Conservation (phyloP, 2,888 invertebrate genomes). For the Luperina testacea region DNA sequence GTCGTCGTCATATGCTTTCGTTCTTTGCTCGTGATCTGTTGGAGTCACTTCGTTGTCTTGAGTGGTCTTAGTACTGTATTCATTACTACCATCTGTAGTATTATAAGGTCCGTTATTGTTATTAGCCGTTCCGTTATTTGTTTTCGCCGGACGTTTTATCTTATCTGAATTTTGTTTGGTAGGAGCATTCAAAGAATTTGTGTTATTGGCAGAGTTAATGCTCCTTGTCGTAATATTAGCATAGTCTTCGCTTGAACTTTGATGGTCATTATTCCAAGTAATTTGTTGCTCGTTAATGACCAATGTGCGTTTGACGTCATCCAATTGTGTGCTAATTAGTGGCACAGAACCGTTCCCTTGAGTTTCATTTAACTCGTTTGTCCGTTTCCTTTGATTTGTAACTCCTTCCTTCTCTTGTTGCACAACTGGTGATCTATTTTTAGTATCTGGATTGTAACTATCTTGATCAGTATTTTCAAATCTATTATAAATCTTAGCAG, state of each 20-base stretch:
- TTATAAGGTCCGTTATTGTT: slow-evolving; percentile 1
- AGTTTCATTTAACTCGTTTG: slow-evolving; percentile 18
- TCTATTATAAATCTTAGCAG: slow-evolving; percentile 17
- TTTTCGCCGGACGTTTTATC: slow-evolving; percentile 21
- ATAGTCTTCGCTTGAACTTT: not conserved
- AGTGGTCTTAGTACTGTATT: slow-evolving; percentile 25
- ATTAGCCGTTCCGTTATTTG: slow-evolving; percentile 8
- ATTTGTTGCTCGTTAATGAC: slow-evolving; percentile 30
- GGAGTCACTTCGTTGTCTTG: slow-evolving; percentile 50
- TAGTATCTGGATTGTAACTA: not conserved
- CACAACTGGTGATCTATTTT: not conserved
- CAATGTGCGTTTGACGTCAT: slow-evolving; percentile 34
- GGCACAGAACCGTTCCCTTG: slow-evolving; percentile 2
- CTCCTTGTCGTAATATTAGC: slow-evolving; percentile 30
- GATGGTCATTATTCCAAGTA: slow-evolving; percentile 27
- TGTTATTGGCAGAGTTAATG: slow-evolving; percentile 18
- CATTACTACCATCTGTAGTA: not conserved
- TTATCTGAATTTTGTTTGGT: slow-evolving; percentile 17
- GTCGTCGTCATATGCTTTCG: slow-evolving; percentile 30
- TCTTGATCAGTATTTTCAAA: slow-evolving; percentile 14
- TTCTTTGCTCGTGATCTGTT: not conserved
- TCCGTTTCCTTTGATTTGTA: not conserved
- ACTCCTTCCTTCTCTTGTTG: not conserved
- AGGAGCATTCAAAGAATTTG: slow-evolving; percentile 16
- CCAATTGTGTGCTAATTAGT: slow-evolving; percentile 38